A percentile compares a stretch with the other conserved stretches of the same genome.
phyloP scores from a whole-genome alignment of 2,113 vertebrate species.

The Alethe castanea region DNA sequence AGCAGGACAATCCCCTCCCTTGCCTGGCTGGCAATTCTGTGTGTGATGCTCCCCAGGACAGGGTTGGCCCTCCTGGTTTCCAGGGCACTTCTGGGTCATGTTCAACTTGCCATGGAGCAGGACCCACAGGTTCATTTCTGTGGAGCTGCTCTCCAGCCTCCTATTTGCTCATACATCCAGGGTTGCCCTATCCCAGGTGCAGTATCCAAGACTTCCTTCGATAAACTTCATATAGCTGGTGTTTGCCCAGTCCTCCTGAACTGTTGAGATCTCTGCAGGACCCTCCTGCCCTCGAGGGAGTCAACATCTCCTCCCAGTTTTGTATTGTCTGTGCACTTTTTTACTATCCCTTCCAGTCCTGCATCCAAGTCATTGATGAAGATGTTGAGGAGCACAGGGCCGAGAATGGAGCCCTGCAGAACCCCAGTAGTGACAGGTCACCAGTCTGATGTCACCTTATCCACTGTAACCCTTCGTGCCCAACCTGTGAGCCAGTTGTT shows the following conservation, averaged over 20 bases:
- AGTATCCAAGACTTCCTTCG: neutral
- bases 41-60: neutral
- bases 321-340: neutral
- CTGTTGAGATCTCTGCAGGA: neutral
- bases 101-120: accelerated
- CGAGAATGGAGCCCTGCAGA: neutral
- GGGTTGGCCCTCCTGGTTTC: accelerated
- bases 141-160: neutral
- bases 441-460: neutral
- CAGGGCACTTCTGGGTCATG: neutral
- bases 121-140: neutral
- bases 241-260: too few relatives aligned
- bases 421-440: too few relatives aligned
- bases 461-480: neutral
- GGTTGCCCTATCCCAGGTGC: neutral
- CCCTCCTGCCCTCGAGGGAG: neutral
- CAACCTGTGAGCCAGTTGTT: accelerated
- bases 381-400: neutral
- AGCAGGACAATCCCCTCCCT: accelerated
- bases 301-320: neutral
- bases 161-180: neutral
- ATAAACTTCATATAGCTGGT: neutral
- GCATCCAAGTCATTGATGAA: accelerated
- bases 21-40: accelerated
- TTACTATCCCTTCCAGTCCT: neutral